These are phyloP conservation scores for Microctonus aethiopoides DNA, from an alignment of 2,888 invertebrate genomes.

Conservation along the genomic window DNA sequence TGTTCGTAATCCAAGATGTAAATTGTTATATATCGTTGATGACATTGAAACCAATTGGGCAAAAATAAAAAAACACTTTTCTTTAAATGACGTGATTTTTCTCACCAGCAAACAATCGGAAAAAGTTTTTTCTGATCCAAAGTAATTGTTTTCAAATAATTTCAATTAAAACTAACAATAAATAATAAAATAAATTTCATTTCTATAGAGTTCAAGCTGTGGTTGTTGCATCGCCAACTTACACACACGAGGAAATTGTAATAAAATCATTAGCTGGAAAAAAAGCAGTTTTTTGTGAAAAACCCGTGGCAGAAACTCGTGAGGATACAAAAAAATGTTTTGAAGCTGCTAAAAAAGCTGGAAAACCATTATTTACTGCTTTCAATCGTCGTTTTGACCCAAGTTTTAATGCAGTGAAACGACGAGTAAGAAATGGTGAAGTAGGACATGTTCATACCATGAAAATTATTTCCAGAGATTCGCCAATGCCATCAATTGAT, in stretches of 20 bases:
- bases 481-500: slow-evolving; percentile 73
- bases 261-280: slow-evolving; percentile 69
- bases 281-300: slow-evolving; percentile 78
- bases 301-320: slow-evolving; percentile 73
- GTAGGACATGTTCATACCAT: slow-evolving; percentile 75
- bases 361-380: slow-evolving; percentile 72
- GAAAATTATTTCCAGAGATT: slow-evolving; percentile 74
- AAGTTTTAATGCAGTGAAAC: slow-evolving; percentile 69
- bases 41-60: slow-evolving; percentile 67
- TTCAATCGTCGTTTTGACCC: slow-evolving; percentile 79
- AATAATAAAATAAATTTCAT: background rate
- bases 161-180: background rate
- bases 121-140: slow-evolving; percentile 69
- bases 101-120: slow-evolving; percentile 68
- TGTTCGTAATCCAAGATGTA: slow-evolving; percentile 67
- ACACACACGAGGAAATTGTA: slow-evolving; percentile 72
- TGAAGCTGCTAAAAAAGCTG: slow-evolving; percentile 70
- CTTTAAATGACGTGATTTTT: slow-evolving; percentile 67
- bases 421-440: slow-evolving; percentile 70
- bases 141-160: slow-evolving; percentile 62
- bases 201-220: slow-evolving; percentile 69
- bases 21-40: slow-evolving; percentile 72
- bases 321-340: slow-evolving; percentile 71
- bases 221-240: slow-evolving; percentile 72
- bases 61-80: slow-evolving; percentile 69